Evolutionary conservation across 2,113 vertebrate genomes (phyloP).

Genomic region (Marcusenius ussheri): DNA sequence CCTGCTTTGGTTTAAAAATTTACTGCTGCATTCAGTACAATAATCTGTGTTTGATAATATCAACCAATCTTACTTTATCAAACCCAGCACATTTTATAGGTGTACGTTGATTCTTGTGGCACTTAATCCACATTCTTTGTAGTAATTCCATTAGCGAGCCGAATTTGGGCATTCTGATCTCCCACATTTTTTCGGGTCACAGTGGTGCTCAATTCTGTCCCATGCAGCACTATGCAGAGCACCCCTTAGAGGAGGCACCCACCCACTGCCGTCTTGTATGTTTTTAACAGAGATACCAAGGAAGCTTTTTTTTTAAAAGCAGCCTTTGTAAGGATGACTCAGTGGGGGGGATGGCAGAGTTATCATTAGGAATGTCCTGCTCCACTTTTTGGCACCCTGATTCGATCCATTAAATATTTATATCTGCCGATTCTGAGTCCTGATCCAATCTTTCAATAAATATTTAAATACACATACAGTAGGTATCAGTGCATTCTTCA

Average conservation of each 20-base stretch:
- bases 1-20: neutral
- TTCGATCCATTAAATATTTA: neutral
- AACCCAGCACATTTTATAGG: neutral
- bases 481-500: neutral
- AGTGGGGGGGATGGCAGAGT: too few relatives aligned
- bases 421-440: neutral
- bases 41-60: neutral
- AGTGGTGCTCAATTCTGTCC: neutral
- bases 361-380: neutral
- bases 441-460: neutral
- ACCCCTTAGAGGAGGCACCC: neutral
- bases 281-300: neutral
- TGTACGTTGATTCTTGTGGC: neutral
- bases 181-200: neutral
- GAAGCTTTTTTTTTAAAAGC: neutral
- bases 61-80: neutral
- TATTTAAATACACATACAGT: neutral
- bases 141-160: neutral
- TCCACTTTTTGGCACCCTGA: neutral
- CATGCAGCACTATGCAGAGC: neutral
- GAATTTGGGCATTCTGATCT: neutral
- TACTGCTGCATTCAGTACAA: neutral
- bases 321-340: neutral
- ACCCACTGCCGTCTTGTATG: neutral
- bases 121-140: neutral